Evolutionary conservation across 1,140 invertebrate species (phyloP), one percentile per base, ranked within the genome.

Genomic region (Cherax quadricarinatus): DNA sequence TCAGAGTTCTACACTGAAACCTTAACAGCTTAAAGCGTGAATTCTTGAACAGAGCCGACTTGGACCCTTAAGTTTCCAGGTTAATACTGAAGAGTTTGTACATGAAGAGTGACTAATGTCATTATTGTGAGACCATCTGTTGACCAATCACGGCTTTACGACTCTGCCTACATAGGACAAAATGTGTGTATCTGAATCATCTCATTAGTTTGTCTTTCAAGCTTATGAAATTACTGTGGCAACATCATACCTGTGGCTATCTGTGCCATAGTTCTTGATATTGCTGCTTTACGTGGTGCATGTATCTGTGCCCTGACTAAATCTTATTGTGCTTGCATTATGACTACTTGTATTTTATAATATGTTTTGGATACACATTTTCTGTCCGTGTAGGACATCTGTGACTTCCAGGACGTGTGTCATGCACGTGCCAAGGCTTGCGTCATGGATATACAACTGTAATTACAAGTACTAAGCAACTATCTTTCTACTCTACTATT

Each of bases 1-100:
- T 66, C 16, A 66, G 62, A 18, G 62, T 21, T 18, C 21, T 21
- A 66, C 21, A 66, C 21, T 6, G 62, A 66, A 66, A 16, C 62
- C 18, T 66, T 21, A 66, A 66, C 5, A 66, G 53, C 66, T 18
- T 18, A 21, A 21, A n/a, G 66, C 30, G 30, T 51, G 3, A 85
- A 12, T 85, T 84, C 66, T n/a, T 62, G 14, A 62, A 51, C 60
- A 18, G 24, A n/a, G 30, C 41, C 53, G 53, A 53, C 41, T 82
- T 78, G 51, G 12, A 48, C 30, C 53, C 24, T 80, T 41, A 3
- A 57, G 41, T 60, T 80, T 86, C 66, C 73, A 60, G 60, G 48
- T 80, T 91, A 91, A 91, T 91, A 91, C 89, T 91, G 89, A 83
- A 89, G 75, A 70, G 75, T 91, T 86, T 91, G 89, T 86, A 91